A percentile compares a stretch with the other conserved stretches of the same genome.
Evolutionary conservation across 2,113 vertebrate species (phyloP).

Genomic region (Amblyornis subalaris): DNA sequence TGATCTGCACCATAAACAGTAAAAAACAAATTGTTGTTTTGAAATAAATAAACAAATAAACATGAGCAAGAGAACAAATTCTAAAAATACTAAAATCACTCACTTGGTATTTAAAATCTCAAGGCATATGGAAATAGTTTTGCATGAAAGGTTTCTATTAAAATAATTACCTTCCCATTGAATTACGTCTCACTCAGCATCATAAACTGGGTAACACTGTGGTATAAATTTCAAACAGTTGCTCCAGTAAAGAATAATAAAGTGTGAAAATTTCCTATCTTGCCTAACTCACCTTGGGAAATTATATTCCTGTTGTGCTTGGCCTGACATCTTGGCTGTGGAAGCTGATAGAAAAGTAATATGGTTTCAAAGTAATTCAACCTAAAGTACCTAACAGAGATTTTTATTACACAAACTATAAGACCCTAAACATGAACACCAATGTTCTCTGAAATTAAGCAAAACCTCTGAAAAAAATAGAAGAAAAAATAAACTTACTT

Average conservation of each 20-base stretch:
- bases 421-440: neutral
- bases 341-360: constrained; percentile 32
- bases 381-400: constrained; percentile 1
- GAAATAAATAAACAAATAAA: neutral
- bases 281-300: constrained; percentile 28
- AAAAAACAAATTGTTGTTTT: neutral
- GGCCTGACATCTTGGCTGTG: constrained; percentile 19
- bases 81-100: neutral
- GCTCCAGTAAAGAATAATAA: constrained; percentile 49
- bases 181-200: constrained; percentile 18
- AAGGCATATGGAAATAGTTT: constrained; percentile 10
- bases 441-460: neutral
- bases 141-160: constrained; percentile 24
- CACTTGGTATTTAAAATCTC: neutral
- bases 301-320: constrained; percentile 41
- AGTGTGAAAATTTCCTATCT: constrained; percentile 44
- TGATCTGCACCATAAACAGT: neutral
- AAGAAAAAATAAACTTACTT: constrained; percentile 63
- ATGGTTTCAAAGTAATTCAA: constrained; percentile 41
- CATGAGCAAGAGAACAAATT: neutral
- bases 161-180: constrained; percentile 40
- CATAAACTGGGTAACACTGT: constrained; percentile 40
- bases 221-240: constrained; percentile 50
- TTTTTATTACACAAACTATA: constrained; percentile 25
- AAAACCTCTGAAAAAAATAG: neutral